phyloP scores from a whole-genome alignment of 2,888 invertebrate genomes.

The Ctena decussata region DNA sequence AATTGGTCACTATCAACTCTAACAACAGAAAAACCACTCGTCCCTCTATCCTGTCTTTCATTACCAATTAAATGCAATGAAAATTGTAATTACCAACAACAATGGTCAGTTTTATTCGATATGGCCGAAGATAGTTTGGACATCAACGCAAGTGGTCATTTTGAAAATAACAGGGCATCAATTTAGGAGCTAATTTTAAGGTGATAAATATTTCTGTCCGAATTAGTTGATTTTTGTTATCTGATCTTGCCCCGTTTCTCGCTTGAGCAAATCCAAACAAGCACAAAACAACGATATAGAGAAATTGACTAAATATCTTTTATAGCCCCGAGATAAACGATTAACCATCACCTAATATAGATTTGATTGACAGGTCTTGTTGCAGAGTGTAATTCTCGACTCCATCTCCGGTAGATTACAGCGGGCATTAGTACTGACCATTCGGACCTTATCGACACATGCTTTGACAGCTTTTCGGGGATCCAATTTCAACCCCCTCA shows the following conservation, averaged over 20 bases:
- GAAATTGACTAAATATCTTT: slow-evolving; percentile 3
- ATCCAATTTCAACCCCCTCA: slow-evolving; percentile 56
- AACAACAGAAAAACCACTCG: slow-evolving; percentile 49
- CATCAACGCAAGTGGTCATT: slow-evolving; percentile 59
- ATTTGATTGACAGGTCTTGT: slow-evolving; percentile 22
- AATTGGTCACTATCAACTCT: slow-evolving; percentile 15
- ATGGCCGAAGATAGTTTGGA: slow-evolving; percentile 55
- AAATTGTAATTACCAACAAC: slow-evolving; percentile 70
- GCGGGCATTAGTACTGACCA: slow-evolving; percentile 46
- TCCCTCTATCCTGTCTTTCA: slow-evolving; percentile 65
- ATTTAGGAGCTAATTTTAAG: slow-evolving; percentile 65
- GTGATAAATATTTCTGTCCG: slow-evolving; percentile 69
- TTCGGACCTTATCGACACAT: slow-evolving; percentile 65
- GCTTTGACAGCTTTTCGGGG: slow-evolving; percentile 49
- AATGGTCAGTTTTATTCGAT: slow-evolving; percentile 65
- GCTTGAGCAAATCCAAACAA: not conserved
- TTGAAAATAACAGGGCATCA: slow-evolving; percentile 63
- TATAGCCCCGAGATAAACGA: not conserved
- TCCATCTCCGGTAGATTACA: slow-evolving; percentile 8
- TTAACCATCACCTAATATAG: not conserved
- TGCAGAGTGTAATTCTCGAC: slow-evolving; percentile 4
- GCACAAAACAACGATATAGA: not conserved
- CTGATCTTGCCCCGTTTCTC: slow-evolving; percentile 1
- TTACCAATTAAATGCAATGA: slow-evolving; percentile 71
- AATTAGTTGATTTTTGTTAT: slow-evolving; percentile 32